Percentiles rank a stretch among this genome's conserved stretches.
Evolutionary conservation across 2,888 invertebrate genomes (phyloP).

Genomic region (Sarcophaga variegata): DNA sequence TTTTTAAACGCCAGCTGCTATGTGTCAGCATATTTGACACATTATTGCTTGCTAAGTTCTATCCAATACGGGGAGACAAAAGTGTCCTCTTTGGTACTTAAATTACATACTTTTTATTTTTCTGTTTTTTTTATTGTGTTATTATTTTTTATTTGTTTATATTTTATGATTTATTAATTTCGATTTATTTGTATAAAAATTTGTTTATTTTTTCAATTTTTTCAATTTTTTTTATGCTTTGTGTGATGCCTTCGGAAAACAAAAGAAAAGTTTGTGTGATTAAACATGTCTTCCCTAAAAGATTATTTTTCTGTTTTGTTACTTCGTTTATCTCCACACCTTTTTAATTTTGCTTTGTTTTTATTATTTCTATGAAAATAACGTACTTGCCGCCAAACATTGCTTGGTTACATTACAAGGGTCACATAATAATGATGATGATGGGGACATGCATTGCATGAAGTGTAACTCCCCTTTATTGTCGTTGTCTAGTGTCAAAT

Average conservation of each 20-base stretch:
- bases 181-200: not conserved
- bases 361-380: not conserved
- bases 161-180: conserved; percentile 15
- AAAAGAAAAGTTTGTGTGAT: not conserved
- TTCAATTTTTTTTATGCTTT: not conserved
- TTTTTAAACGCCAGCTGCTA: conserved; percentile 47
- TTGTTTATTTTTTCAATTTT: not conserved
- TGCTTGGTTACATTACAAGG: conserved; percentile 38
- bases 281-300: not conserved
- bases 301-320: not conserved
- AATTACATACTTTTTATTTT: not conserved
- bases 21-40: conserved; percentile 44
- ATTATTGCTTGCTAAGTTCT: not conserved
- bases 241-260: not conserved
- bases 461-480: conserved; percentile 43
- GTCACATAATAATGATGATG: conserved; percentile 43
- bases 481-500: conserved; percentile 49
- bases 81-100: not conserved
- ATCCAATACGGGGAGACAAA: not conserved
- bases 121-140: not conserved
- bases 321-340: conserved; percentile 5
- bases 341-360: not conserved
- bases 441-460: conserved; percentile 42
- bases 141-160: not conserved
- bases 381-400: not conserved